phyloP scores from a whole-genome alignment of 2,888 invertebrate genomes.

The Callyntrura guangdongensis region DNA sequence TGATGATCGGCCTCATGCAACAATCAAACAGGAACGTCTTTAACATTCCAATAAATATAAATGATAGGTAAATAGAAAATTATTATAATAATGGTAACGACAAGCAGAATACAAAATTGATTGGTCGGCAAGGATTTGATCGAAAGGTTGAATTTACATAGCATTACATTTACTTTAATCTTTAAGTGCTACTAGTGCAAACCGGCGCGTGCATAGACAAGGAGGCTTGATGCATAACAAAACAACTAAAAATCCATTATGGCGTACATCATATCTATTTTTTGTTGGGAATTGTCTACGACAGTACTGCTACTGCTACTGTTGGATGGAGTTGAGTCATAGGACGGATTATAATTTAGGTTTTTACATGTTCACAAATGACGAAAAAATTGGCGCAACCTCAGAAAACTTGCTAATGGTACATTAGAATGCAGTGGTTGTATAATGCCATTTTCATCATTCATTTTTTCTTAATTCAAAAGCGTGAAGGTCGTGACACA shows the following conservation, averaged over 20 bases:
- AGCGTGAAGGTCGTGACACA: constrained; percentile 61
- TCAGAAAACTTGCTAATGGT: background rate
- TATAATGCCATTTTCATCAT: background rate
- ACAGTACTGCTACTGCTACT: too few species aligned
- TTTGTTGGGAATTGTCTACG: background rate
- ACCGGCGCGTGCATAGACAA: background rate
- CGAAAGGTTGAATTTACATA: constrained; percentile 6
- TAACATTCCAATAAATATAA: constrained; percentile 7
- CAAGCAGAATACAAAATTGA: background rate
- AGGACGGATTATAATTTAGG: too few species aligned
- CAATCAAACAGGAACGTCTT: constrained; percentile 20
- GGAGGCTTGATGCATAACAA: constrained; percentile 3
- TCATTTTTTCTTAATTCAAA: background rate
- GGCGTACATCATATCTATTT: background rate
- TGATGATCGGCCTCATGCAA: background rate
- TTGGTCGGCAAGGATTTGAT: background rate
- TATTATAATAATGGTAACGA: background rate
- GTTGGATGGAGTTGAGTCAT: too few species aligned
- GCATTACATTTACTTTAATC: too few species aligned
- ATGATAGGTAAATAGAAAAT: background rate
- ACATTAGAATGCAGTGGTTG: background rate
- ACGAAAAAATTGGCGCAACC: background rate
- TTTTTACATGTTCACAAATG: too few species aligned
- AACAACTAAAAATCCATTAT: background rate
- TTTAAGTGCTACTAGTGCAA: background rate